These are phyloP conservation scores for Schizothorax lantsangensis DNA, from an alignment of 2,797 vertebrate genomes.

Conservation along the genomic window DNA sequence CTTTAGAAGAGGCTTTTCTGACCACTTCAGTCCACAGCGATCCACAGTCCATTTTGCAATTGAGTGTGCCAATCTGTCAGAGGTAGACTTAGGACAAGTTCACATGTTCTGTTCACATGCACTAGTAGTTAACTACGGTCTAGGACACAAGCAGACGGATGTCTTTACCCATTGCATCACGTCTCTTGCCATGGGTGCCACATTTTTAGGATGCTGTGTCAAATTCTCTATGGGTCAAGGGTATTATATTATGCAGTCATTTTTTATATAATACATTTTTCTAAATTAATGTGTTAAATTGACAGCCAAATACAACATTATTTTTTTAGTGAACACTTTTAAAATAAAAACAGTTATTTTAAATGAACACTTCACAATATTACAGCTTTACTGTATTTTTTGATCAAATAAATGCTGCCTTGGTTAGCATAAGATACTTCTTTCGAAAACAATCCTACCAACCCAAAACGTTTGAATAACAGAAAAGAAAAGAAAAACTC, in stretches of 20 bases:
- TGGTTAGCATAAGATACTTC: neutral
- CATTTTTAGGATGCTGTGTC: conserved; percentile 22
- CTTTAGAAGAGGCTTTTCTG: neutral
- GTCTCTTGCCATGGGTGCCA: neutral
- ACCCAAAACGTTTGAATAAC: neutral
- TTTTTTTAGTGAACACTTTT: neutral
- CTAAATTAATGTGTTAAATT: neutral
- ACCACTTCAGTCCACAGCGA: neutral
- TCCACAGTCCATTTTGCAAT: neutral
- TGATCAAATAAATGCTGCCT: neutral
- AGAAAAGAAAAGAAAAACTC: neutral
- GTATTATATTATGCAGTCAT: neutral
- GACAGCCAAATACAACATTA: neutral
- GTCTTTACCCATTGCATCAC: neutral
- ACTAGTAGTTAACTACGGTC: conserved; percentile 1
- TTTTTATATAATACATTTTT: neutral
- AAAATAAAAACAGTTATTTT: neutral
- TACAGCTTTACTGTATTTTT: neutral
- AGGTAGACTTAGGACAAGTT: conserved; percentile 8
- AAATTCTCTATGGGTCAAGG: neutral
- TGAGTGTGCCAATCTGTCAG: conserved; percentile 14
- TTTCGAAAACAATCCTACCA: neutral
- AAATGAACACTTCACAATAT: neutral
- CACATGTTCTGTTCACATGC: neutral
- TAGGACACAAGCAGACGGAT: neutral